Evolutionary conservation across 2,888 invertebrate species (phyloP).

Genomic region (Sarcophaga carnaria): DNA sequence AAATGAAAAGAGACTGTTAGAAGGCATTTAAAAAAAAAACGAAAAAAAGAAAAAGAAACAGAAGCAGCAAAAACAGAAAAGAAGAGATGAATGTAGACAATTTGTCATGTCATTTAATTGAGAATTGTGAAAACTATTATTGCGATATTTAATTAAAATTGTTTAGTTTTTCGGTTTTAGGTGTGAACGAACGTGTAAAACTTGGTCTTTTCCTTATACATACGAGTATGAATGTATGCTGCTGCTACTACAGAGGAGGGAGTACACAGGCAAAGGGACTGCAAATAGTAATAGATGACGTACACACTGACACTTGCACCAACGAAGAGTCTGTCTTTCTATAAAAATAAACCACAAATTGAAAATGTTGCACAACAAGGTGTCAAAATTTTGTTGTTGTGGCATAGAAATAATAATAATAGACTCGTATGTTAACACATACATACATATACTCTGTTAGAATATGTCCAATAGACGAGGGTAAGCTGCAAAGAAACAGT

Average conservation of each 20-base stretch:
- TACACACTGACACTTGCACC: neutral
- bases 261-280: neutral
- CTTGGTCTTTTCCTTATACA: neutral
- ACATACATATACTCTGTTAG: too few species aligned
- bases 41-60: neutral
- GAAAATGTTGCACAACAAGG: constrained; percentile 52
- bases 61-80: constrained; percentile 7
- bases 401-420: too few species aligned
- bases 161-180: constrained; percentile 37
- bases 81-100: constrained; percentile 64
- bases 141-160: constrained; percentile 67
- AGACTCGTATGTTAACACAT: too few species aligned
- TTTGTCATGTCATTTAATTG: constrained; percentile 69
- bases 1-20: neutral
- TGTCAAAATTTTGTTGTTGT: constrained; percentile 40
- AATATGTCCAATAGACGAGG: too few species aligned
- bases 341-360: constrained; percentile 33
- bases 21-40: constrained; percentile 3
- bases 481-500: too few species aligned
- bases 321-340: neutral
- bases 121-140: constrained; percentile 64
- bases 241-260: neutral
- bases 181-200: neutral
- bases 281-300: neutral
- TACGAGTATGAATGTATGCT: neutral